These are phyloP conservation scores for Myotis vivesi DNA, from an alignment of 2,797 vertebrate species.

Conservation along the genomic window DNA sequence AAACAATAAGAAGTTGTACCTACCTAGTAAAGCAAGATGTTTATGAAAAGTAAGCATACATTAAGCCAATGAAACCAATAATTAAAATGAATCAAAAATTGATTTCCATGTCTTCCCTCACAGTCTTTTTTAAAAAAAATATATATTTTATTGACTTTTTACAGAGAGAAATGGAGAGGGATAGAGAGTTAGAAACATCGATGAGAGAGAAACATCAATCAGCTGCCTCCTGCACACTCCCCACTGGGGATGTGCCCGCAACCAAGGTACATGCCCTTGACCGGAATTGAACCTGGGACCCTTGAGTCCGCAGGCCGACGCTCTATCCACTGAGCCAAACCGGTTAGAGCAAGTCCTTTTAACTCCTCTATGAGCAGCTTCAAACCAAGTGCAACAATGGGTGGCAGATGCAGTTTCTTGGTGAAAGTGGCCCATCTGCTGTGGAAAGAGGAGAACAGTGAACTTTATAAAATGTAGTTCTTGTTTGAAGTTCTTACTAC, in stretches of 20 bases:
- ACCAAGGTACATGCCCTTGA: too few relatives aligned
- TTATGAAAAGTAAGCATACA: constrained; percentile 52
- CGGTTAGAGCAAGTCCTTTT: constrained; percentile 7
- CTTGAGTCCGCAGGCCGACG: too few relatives aligned
- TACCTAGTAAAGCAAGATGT: constrained; percentile 56
- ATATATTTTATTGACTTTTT: too few relatives aligned
- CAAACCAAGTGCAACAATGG: constrained; percentile 45
- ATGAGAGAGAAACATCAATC: too few relatives aligned
- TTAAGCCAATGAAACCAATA: constrained; percentile 61
- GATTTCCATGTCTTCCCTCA: constrained; percentile 49
- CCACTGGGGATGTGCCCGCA: too few relatives aligned
- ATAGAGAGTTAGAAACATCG: too few relatives aligned
- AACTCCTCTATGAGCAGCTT: constrained; percentile 59
- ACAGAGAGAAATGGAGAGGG: too few relatives aligned
- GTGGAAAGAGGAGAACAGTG: neutral
- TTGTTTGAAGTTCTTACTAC: constrained; percentile 50
- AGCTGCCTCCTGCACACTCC: too few relatives aligned
- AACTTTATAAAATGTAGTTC: constrained; percentile 25
- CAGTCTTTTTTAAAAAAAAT: too few relatives aligned
- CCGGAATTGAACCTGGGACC: too few relatives aligned
- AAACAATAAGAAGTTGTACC: constrained; percentile 31
- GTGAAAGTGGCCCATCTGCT: constrained; percentile 37
- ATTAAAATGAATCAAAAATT: constrained; percentile 72
- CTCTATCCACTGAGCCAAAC: too few relatives aligned
- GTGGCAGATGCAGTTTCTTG: constrained; percentile 63